These are phyloP conservation scores for Venturia canescens DNA, from an alignment of 1,140 invertebrate species.

Conservation along the genomic window DNA sequence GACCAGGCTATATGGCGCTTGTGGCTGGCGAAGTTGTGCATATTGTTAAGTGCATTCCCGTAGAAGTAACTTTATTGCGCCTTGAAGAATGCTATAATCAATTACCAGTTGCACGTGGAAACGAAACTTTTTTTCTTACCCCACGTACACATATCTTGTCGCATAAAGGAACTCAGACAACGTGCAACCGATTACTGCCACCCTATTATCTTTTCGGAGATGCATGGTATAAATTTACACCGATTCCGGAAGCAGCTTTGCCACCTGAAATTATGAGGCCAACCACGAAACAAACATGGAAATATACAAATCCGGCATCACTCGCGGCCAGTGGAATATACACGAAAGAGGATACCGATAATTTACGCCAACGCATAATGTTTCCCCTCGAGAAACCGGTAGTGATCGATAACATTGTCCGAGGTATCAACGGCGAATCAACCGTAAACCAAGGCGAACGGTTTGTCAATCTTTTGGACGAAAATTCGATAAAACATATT, in stretches of 20 bases:
- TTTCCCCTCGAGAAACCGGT: constrained; percentile 53
- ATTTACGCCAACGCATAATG: constrained; percentile 27
- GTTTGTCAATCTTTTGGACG: too few relatives aligned
- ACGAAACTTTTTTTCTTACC: constrained; percentile 44
- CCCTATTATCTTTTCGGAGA: constrained; percentile 45
- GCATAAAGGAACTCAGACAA: constrained; percentile 32
- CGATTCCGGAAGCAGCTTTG: not conserved
- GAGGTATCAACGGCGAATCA: too few relatives aligned
- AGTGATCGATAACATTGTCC: constrained; percentile 53
- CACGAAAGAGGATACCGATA: not conserved
- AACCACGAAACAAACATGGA: constrained; percentile 46
- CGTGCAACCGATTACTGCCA: constrained; percentile 44
- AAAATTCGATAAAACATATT: too few relatives aligned
- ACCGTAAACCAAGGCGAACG: too few relatives aligned
- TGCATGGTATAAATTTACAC: constrained; percentile 49
- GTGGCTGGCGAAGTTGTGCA: constrained; percentile 57
- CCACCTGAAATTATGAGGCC: constrained; percentile 18
- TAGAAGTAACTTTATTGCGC: constrained; percentile 38
- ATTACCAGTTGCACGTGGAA: constrained; percentile 44
- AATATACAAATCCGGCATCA: constrained; percentile 41
- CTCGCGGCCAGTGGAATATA: constrained; percentile 49
- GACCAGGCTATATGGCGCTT: constrained; percentile 55
- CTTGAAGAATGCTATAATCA: constrained; percentile 48
- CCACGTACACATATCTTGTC: constrained; percentile 50
- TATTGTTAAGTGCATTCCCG: constrained; percentile 55